These are phyloP conservation scores for Chroicocephalus ridibundus DNA, from an alignment of 2,113 vertebrate genomes.

Conservation along the genomic window DNA sequence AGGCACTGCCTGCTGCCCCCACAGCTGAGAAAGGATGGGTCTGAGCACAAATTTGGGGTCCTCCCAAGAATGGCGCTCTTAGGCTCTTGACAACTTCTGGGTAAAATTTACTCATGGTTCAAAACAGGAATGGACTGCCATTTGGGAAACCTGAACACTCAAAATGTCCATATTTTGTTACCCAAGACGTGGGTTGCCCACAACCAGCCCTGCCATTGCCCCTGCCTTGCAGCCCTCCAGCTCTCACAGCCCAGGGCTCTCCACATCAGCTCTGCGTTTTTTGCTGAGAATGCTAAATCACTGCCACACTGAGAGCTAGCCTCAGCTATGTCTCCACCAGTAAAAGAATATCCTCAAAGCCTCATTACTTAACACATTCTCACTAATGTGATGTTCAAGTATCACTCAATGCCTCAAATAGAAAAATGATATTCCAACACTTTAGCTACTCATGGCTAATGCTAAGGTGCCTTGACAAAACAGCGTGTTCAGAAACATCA, in stretches of 20 bases:
- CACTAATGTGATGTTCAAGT: slow-evolving; percentile 4
- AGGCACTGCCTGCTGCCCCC: neutral
- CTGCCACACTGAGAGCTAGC: neutral
- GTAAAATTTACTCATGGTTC: neutral
- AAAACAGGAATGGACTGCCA: neutral
- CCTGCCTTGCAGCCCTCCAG: neutral
- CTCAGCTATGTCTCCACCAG: neutral
- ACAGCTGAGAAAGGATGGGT: neutral
- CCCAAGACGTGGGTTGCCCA: neutral
- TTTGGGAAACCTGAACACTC: neutral
- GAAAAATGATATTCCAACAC: neutral
- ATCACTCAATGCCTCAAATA: neutral
- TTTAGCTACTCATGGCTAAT: neutral
- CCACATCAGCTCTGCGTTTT: neutral
- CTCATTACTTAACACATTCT: slow-evolving; percentile 32
- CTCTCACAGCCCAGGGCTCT: neutral
- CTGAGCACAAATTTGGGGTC: neutral
- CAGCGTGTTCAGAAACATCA: neutral
- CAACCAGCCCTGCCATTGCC: neutral
- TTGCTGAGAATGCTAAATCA: neutral
- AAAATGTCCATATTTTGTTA: neutral
- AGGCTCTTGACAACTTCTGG: neutral
- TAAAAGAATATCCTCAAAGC: neutral
- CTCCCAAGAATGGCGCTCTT: neutral
- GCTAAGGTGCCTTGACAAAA: neutral